A percentile compares a stretch with the other conserved stretches of the same genome.
Conservation (phyloP, 2,797 vertebrate species). For the Paramormyrops hopkinsi region DNA sequence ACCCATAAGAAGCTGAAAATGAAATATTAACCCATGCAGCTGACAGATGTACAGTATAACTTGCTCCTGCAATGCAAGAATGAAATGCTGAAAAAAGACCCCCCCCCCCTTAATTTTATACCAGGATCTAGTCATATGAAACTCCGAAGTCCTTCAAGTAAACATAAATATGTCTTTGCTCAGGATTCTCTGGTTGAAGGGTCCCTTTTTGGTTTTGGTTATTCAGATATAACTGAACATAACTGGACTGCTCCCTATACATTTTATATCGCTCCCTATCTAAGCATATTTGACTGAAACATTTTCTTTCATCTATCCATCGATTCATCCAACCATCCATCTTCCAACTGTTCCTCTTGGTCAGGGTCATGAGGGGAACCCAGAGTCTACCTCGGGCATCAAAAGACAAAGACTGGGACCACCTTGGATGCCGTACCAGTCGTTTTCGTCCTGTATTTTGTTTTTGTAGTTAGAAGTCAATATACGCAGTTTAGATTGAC, state of each 20-base stretch:
- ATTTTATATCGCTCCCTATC: not conserved
- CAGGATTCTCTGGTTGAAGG: not conserved
- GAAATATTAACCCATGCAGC: constrained; percentile 18
- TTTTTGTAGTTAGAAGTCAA: not conserved
- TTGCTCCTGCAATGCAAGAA: not conserved
- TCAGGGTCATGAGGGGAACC: not conserved
- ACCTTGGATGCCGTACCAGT: not conserved
- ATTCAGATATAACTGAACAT: not conserved
- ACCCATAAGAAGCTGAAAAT: constrained; percentile 23
- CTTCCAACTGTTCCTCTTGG: not conserved
- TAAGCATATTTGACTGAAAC: not conserved
- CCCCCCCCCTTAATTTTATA: constrained; percentile 11
- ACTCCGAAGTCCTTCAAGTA: not conserved
- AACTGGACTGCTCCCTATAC: not conserved
- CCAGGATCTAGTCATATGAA: not conserved
- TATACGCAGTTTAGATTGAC: not conserved
- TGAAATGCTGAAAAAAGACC: constrained; percentile 5
- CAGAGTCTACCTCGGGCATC: not conserved
- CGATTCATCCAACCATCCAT: not conserved
- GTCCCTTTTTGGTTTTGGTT: not conserved
- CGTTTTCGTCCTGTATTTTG: not conserved
- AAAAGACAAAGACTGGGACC: not conserved
- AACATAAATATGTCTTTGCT: not conserved
- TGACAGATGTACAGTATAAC: constrained; percentile 19
- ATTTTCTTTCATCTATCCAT: not conserved